phyloP scores from a whole-genome alignment of 2,113 vertebrate genomes.

The Leptosomus discolor region DNA sequence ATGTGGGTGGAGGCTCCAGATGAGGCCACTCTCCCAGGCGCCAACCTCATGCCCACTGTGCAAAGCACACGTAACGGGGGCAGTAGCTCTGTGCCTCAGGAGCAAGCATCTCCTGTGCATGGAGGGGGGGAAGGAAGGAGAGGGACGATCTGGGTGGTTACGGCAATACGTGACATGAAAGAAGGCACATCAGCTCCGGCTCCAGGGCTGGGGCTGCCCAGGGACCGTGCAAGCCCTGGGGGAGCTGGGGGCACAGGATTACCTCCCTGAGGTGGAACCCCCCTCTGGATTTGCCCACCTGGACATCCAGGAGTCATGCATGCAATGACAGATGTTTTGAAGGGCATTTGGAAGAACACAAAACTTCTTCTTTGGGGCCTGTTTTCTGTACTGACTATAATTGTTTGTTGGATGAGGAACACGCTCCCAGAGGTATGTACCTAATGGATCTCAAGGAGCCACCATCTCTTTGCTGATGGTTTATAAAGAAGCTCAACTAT shows the following conservation, averaged over 20 bases:
- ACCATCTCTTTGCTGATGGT: slow-evolving; percentile 19
- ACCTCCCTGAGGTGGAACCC: not conserved
- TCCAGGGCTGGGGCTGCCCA: not conserved
- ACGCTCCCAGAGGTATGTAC: not conserved
- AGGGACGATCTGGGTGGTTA: not conserved
- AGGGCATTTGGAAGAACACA: not conserved
- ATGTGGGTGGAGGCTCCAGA: not conserved
- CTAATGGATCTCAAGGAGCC: slow-evolving; percentile 59
- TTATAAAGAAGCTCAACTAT: slow-evolving; percentile 24
- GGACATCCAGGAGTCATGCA: not conserved
- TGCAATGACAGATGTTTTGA: rapidly evolving
- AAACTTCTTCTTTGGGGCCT: not conserved
- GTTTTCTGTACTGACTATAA: not conserved
- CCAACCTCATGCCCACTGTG: rapidly evolving
- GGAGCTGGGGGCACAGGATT: not conserved
- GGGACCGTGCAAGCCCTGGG: rapidly evolving
- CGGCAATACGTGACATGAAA: not conserved
- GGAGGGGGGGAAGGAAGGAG: not conserved
- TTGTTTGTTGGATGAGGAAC: not conserved
- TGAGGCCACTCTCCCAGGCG: not conserved
- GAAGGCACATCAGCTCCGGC: not conserved
- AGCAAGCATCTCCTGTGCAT: not conserved
- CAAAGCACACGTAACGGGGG: not conserved
- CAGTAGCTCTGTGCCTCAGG: not conserved
- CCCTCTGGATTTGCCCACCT: not conserved